These are phyloP conservation scores for Steinernema feltiae DNA, from an alignment of 1,140 invertebrate species.

Conservation along the genomic window DNA sequence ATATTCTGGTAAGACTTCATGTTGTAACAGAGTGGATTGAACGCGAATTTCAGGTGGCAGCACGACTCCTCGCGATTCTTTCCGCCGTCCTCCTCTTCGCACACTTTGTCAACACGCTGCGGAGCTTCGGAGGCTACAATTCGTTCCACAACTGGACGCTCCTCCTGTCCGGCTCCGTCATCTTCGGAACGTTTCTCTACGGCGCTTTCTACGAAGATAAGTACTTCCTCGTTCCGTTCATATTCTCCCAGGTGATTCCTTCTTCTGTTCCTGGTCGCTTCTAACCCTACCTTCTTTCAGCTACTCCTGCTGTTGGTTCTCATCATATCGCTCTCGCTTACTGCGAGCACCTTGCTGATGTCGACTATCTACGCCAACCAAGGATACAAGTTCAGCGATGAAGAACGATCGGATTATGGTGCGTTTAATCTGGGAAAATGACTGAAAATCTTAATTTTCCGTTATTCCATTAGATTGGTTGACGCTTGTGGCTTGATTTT, in stretches of 20 bases:
- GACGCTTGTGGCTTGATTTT: too few species aligned
- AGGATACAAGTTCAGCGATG: neutral
- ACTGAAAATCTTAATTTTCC: neutral
- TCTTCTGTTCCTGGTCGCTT: neutral
- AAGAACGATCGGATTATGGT: neutral
- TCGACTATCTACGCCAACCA: neutral
- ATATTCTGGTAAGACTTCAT: neutral
- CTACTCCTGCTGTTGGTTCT: neutral
- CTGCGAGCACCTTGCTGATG: neutral
- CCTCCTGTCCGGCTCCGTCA: neutral
- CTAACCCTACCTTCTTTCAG: too few species aligned
- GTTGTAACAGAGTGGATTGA: neutral
- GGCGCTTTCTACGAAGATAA: conserved; percentile 4
- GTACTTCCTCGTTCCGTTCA: neutral
- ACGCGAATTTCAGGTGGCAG: neutral
- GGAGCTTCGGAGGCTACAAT: neutral
- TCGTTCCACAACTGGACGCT: neutral
- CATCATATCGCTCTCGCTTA: neutral
- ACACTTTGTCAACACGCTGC: neutral
- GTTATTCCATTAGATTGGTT: too few species aligned
- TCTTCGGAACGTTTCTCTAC: neutral
- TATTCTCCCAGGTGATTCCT: neutral
- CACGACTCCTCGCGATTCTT: neutral
- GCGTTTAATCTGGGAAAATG: neutral
- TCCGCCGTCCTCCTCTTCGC: neutral